Percentiles rank a stretch among this genome's conserved stretches.
phyloP scores from a whole-genome alignment of 2,113 vertebrate genomes.

The Ammodytes marinus region DNA sequence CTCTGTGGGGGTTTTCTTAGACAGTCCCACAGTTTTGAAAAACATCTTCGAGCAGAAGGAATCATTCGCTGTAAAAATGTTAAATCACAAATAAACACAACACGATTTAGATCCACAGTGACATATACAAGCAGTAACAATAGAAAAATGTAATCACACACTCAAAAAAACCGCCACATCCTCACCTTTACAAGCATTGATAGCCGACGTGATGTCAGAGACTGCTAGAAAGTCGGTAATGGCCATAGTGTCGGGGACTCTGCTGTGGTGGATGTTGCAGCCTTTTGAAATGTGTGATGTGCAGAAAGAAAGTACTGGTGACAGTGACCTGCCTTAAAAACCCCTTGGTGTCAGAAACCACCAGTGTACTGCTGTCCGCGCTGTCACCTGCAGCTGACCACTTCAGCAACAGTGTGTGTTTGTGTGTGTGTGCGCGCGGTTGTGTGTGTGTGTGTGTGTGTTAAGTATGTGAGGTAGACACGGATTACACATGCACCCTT shows the following conservation, averaged over 20 bases:
- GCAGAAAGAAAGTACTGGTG: constrained; percentile 47
- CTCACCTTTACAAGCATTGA: constrained; percentile 85
- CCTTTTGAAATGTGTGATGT: constrained; percentile 20
- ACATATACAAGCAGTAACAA: not conserved
- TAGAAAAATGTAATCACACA: not conserved
- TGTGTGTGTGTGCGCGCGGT: constrained; percentile 2
- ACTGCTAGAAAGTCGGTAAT: constrained; percentile 82
- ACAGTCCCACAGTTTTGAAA: constrained; percentile 79
- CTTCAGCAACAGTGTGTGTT: constrained; percentile 38
- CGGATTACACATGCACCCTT: too few relatives aligned
- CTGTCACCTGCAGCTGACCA: constrained; percentile 76
- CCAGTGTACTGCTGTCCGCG: constrained; percentile 69
- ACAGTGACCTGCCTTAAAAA: constrained; percentile 25
- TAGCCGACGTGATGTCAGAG: constrained; percentile 83
- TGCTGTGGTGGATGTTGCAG: constrained; percentile 29
- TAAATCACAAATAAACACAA: constrained; percentile 14
- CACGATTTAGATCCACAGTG: not conserved
- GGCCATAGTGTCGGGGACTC: constrained; percentile 74
- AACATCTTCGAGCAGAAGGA: constrained; percentile 80
- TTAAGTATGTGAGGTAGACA: too few relatives aligned
- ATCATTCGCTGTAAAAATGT: constrained; percentile 71
- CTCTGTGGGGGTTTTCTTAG: constrained; percentile 78
- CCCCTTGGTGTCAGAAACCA: constrained; percentile 76
- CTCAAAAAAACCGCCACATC: not conserved
- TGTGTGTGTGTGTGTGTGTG: constrained; percentile 11